Percentiles rank a stretch among this genome's conserved stretches.
Evolutionary conservation across 35 echinoderm and acorn worm species (phyloP).

Genomic region (Diadema setosum): DNA sequence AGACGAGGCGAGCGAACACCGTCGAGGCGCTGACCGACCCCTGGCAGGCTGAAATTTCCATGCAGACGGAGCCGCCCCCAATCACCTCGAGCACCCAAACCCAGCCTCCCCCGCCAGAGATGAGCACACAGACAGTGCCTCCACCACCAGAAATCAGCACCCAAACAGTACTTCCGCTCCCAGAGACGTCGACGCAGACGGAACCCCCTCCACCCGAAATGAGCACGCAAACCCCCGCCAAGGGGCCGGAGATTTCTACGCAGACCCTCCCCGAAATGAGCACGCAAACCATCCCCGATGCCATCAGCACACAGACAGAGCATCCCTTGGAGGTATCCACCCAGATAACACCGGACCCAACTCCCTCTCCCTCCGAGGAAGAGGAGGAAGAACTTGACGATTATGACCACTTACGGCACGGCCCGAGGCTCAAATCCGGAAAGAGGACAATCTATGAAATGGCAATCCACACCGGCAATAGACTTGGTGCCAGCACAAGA

Average conservation of each 20-base stretch:
- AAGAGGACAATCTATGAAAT: slow-evolving; percentile 91
- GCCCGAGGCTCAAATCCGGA: slow-evolving; percentile 88
- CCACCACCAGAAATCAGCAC: slow-evolving; percentile 3
- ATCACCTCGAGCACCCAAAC: slow-evolving; percentile 87
- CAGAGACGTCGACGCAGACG: slow-evolving; percentile 23
- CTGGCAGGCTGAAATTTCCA: slow-evolving; percentile 93
- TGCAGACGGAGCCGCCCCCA: slow-evolving; percentile 86
- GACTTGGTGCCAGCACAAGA: slow-evolving; percentile 87
- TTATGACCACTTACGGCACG: slow-evolving; percentile 89
- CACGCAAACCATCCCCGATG: slow-evolving; percentile 59
- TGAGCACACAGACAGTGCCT: slow-evolving; percentile 50
- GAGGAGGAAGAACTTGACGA: slow-evolving; percentile 42
- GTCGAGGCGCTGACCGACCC: slow-evolving; percentile 84
- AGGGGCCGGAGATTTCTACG: slow-evolving; percentile 46
- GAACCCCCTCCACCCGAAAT: slow-evolving; percentile 24
- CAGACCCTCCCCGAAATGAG: slow-evolving; percentile 81
- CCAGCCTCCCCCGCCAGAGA: slow-evolving; percentile 61
- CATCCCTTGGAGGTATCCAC: slow-evolving; percentile 44
- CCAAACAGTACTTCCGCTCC: slow-evolving; percentile 31
- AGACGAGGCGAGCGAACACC: slow-evolving; percentile 77
- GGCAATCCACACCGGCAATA: slow-evolving; percentile 82
- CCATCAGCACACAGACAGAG: slow-evolving; percentile 79
- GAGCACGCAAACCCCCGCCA: slow-evolving; percentile 51
- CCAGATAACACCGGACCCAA: slow-evolving; percentile 59
- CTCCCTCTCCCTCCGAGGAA: slow-evolving; percentile 21